Base-by-base conservation (phyloP, 2,797 vertebrate species). In the Bradypodion ventrale region DNA sequence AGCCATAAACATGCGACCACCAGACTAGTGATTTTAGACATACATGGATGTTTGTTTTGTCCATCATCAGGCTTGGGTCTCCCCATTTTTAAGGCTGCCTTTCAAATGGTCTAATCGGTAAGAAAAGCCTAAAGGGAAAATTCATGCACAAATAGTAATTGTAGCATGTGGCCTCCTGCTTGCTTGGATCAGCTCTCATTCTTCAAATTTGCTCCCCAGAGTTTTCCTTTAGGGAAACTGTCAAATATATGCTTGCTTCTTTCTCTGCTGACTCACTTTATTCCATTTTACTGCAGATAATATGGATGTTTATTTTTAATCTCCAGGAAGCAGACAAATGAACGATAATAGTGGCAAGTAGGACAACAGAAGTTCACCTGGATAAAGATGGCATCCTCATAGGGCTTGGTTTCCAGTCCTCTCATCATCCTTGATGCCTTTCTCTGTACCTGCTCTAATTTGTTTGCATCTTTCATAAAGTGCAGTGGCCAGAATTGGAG, bases 291-390 rank as follows among this genome's bases (percentile, higher is more conserved):
- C 83, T 78, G 9, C 32, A 85, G n/a, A 68, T 8, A 83, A 75
- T 29, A 60, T 12, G 65, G 56, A 73, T 25, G 72, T 80, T 84
- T 85, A 52, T 74, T 32, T 86, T 83, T 66, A 89, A 78, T 60
- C 79, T 82, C 89, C 65, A 88, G 75, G 75, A 85, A 91, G 84
- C 7, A 87, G 52, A 85, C n/a, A 63, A 52, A 25, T 13, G n/a
- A 52, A 83, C 16, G 78, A 78, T 78, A 78, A 27, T 74, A 46
- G 77, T 88, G 44, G 74, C 75, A 81, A 85, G 59, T 9, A 40
- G 65, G 5, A 44, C n/a, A 63, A 80, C 44, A 4, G 29, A 42
- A 15, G 80, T 75, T 80, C 77, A 72, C 15, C 25, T 44, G 69
- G 42, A 42, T 29, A 23, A 27, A 3, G 52, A 56, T 56, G 52